Percentiles rank a stretch among this genome's conserved stretches.
Conservation (phyloP, 2,888 invertebrate species). For the Xestia xanthographa region DNA sequence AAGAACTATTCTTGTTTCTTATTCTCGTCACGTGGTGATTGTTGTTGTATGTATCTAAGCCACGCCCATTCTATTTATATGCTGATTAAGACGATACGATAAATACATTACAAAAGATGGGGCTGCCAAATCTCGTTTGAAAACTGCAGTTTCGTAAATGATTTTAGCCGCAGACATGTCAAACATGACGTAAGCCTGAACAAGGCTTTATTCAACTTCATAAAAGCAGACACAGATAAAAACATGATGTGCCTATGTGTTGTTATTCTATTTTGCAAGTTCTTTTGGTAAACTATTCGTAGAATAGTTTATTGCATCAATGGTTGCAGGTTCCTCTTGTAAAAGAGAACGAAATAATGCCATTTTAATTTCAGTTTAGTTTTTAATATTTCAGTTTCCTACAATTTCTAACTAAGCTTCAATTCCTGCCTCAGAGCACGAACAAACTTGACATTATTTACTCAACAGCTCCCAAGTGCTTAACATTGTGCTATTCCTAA, state of each 20-base stretch:
- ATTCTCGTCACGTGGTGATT: slow-evolving; percentile 48
- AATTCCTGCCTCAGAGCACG: slow-evolving; percentile 18
- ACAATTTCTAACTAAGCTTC: slow-evolving; percentile 22
- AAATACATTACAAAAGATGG: neutral
- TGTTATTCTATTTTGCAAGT: slow-evolving; percentile 20
- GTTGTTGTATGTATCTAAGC: slow-evolving; percentile 6
- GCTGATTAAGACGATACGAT: slow-evolving; percentile 19
- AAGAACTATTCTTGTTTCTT: slow-evolving; percentile 40
- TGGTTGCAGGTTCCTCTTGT: neutral
- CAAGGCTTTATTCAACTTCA: slow-evolving; percentile 46
- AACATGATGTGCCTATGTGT: slow-evolving; percentile 17
- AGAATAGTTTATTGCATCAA: slow-evolving; percentile 13
- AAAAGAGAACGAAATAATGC: slow-evolving; percentile 2
- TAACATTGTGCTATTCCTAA: slow-evolving; percentile 56
- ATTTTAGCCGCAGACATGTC: slow-evolving; percentile 20
- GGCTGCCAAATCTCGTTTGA: slow-evolving; percentile 20
- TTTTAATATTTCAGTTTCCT: slow-evolving; percentile 7
- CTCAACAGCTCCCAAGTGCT: slow-evolving; percentile 36
- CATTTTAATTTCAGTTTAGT: neutral
- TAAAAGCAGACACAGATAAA: slow-evolving; percentile 35
- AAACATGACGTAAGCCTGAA: slow-evolving; percentile 60
- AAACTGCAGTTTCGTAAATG: slow-evolving; percentile 37
- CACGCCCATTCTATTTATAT: slow-evolving; percentile 36
- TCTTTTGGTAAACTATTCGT: slow-evolving; percentile 14
- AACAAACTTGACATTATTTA: slow-evolving; percentile 53